A percentile compares a stretch with the other conserved stretches of the same genome.
phyloP scores from a whole-genome alignment of 2,888 invertebrate species.

The Rutpela maculata region DNA sequence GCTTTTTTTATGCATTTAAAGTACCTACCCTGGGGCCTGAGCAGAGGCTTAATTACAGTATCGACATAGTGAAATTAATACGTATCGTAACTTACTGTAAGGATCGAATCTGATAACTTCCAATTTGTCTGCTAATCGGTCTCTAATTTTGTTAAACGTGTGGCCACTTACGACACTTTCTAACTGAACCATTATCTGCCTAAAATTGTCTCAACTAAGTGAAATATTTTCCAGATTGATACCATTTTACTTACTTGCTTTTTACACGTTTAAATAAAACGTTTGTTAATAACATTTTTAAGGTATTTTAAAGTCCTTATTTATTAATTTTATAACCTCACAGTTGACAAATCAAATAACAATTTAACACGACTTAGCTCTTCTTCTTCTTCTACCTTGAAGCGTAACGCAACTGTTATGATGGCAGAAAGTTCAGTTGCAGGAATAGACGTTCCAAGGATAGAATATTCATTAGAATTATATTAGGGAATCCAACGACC shows the following conservation, averaged over 20 bases:
- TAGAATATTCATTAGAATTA: too few relatives aligned
- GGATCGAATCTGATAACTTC: conserved; percentile 87
- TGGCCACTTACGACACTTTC: conserved; percentile 89
- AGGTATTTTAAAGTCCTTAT: neutral
- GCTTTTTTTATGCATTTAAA: too few relatives aligned
- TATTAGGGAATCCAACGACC: too few relatives aligned
- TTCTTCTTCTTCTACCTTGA: too few relatives aligned
- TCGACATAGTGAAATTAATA: conserved; percentile 2
- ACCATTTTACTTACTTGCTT: conserved; percentile 81
- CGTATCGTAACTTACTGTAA: conserved; percentile 79
- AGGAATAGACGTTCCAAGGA: too few relatives aligned
- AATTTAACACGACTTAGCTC: neutral
- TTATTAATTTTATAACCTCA: conserved; percentile 12
- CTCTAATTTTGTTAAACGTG: conserved; percentile 79
- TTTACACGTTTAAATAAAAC: conserved; percentile 83
- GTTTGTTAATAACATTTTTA: conserved; percentile 82
- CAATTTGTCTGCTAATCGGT: conserved; percentile 86
- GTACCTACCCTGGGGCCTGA: too few relatives aligned
- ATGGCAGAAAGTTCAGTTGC: too few relatives aligned
- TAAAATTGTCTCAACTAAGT: conserved; percentile 71
- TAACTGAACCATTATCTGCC: conserved; percentile 85
- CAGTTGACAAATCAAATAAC: too few relatives aligned
- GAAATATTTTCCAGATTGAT: conserved; percentile 35
- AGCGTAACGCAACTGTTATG: too few relatives aligned
- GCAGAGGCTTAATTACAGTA: neutral